Evolutionary conservation across 1,140 invertebrate species (phyloP), one percentile per base, ranked within the genome.

Genomic region (Drosophila baimaii): DNA sequence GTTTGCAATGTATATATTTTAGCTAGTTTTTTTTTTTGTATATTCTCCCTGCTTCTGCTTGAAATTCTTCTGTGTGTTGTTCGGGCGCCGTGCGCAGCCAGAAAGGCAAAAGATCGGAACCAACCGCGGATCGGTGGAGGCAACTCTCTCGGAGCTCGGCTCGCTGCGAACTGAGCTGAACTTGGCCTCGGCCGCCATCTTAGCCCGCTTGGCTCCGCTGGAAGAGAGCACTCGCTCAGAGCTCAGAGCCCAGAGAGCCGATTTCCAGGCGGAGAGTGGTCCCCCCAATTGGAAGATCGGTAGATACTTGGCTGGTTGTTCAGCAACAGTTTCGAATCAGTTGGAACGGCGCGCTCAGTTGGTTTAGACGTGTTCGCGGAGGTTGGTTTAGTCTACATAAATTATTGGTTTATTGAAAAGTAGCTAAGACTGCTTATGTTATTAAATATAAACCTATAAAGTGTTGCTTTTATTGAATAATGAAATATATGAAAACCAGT

Each of bases 171-270:
- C 85, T 89, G 84, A 89, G 61, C 84, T 89, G 90, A 91, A 91
- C 90, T 91, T 90, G 90, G 90, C 90, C 86, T 88, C 82, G 81
- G 90, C 77, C 90, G 90, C 90, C 90, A 91, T 91, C 85, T 91
- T 91, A 88, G 86, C 56, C 77, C 73, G 70, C 74, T 74, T 58
- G 65, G 37, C 41, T 46, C 33, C 39, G 43, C 43, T 82, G 80
- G 71, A 77, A 83, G 37, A 15, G 39, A 55, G 62, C 12, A n/a
- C n/a, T n/a, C n/a, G n/a, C n/a, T n/a, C n/a, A n/a, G n/a, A 5
- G 37, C 17, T 13, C 8, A 35, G 55, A 55, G 13, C 8, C 13
- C 17, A 15, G 80, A 84, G 70, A 29, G 49, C 35, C 15, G 29
- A 31, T 10, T 75, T 79, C 79, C 80, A 82, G 55, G 9, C 49